phyloP scores from a whole-genome alignment of 2,113 vertebrate genomes.

The Indicator maculatus region DNA sequence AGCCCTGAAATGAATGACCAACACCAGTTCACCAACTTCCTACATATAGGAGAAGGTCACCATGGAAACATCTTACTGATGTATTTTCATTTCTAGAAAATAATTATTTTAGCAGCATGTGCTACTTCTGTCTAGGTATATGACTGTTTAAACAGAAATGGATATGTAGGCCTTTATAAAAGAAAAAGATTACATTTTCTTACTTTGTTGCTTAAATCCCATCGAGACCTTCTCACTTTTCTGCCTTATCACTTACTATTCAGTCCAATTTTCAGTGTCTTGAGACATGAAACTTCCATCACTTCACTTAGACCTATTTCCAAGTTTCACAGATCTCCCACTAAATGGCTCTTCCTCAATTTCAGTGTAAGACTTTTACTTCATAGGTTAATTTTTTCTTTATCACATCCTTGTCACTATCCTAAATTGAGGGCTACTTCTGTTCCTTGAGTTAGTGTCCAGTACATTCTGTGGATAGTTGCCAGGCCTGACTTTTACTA shows the following conservation, averaged over 20 bases:
- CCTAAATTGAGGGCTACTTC: neutral
- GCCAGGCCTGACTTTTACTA: neutral
- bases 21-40: neutral
- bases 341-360: neutral
- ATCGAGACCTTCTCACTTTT: neutral
- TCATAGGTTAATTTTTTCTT: neutral
- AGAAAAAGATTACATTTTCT: neutral
- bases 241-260: neutral
- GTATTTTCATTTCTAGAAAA: neutral
- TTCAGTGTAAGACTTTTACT: neutral
- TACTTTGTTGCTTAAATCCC: neutral
- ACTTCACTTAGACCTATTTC: neutral
- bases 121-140: neutral
- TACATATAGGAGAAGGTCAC: neutral
- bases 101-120: neutral
- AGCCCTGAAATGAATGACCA: neutral
- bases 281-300: neutral
- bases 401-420: neutral
- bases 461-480: neutral
- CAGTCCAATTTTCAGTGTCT: neutral
- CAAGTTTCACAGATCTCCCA: neutral
- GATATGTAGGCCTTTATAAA: neutral
- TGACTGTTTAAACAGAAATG: neutral
- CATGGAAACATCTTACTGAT: neutral
- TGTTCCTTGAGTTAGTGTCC: neutral